These are phyloP conservation scores for Uria lomvia DNA, from an alignment of 2,113 vertebrate species.

Conservation along the genomic window DNA sequence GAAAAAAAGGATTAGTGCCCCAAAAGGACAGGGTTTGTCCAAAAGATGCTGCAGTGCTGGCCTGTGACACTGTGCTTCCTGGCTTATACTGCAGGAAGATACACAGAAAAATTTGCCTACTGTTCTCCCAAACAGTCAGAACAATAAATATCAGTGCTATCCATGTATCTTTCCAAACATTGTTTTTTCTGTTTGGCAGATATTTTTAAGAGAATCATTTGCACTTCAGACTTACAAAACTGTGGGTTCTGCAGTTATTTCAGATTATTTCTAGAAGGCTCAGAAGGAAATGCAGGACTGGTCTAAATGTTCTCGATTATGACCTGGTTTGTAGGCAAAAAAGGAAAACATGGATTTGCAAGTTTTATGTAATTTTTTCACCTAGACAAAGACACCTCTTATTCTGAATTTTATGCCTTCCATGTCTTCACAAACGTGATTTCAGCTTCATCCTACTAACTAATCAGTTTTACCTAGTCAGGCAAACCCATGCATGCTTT, in stretches of 20 bases:
- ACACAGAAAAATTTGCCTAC: background rate
- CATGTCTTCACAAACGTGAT: background rate
- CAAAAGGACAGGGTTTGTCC: background rate
- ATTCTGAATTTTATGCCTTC: background rate
- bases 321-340: background rate
- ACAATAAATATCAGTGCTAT: background rate
- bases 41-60: rapidly evolving
- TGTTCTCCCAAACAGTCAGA: background rate
- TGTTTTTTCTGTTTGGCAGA: background rate
- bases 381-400: background rate
- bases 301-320: background rate
- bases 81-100: background rate
- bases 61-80: background rate
- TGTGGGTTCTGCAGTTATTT: background rate
- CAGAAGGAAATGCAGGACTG: background rate
- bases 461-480: background rate
- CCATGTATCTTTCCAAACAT: background rate
- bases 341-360: background rate
- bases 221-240: background rate
- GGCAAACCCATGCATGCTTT: background rate
- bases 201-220: background rate
- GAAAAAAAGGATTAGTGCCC: background rate
- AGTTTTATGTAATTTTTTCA: background rate
- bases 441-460: background rate
- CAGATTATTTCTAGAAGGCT: background rate